Base-by-base conservation (phyloP, 2,888 invertebrate genomes). In the Anorthoa munda region DNA sequence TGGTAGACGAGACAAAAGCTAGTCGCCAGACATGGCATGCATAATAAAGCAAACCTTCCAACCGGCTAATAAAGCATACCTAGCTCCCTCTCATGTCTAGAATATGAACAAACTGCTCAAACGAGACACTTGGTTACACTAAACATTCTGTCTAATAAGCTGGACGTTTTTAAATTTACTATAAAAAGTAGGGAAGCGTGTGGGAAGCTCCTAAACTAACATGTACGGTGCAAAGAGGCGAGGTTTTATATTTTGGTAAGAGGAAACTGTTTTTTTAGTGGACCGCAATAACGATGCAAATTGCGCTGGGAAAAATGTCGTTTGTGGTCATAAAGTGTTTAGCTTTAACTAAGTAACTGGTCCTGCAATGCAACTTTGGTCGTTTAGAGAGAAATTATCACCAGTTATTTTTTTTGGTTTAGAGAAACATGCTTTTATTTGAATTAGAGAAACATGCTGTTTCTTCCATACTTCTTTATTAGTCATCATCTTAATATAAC, bases 51-150 rank as follows among this genome's bases (percentile, higher is more conserved):
- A 46, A 66, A 50, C 53, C 60, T 67, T 74, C 80, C 77, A 51
- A 63, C 81, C 72, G 66, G 65, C 81, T 87, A 82, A 85, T 87
- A 86, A 84, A 83, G 79, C 85, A 86, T 82, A 82, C 80, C 87
- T 79, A 86, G 69, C 71, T 65, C 66, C 26, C 61, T 63, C 64
- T 65, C 82, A 82, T 82, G 86, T 71, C 75, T 77, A 60, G 80
- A 81, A 86, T 86, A 80, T 72, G 60, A 81, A 79, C 50, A 63
- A 73, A 68, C 39, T 60, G 56, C 60, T 69, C 46, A 70, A 78
- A 66, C 31, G 58, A 72, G 73, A 79, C 61, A 82, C 73, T 77
- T 56, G 67, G 60, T 80, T 75, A 71, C n/a, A 71, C 74, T 71
- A 80, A 80, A 79, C 63, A 77, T 68, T 76, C 64, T 53, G 48